These are phyloP conservation scores for Poecilus cupreus DNA, from an alignment of 2,888 invertebrate genomes.

Conservation along the genomic window DNA sequence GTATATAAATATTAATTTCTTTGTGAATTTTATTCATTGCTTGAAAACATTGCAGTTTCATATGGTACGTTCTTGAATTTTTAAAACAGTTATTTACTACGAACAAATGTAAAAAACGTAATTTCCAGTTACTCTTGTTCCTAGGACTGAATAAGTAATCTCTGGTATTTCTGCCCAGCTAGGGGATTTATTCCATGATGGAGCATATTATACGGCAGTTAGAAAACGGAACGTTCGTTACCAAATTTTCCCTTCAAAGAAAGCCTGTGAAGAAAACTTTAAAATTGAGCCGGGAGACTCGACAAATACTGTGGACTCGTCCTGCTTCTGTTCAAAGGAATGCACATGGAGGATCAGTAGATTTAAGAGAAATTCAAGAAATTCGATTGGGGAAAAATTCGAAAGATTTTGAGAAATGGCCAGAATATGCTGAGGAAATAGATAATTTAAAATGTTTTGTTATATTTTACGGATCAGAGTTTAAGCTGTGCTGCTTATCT, in stretches of 20 bases:
- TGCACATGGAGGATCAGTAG: slow-evolving; percentile 79
- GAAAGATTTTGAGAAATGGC: slow-evolving; percentile 94
- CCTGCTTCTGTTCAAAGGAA: slow-evolving; percentile 71
- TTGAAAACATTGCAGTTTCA: not conserved
- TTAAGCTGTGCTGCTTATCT: slow-evolving; percentile 91
- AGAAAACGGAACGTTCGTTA: slow-evolving; percentile 89
- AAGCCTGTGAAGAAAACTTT: slow-evolving; percentile 89
- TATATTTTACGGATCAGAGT: slow-evolving; percentile 91
- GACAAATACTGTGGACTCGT: slow-evolving; percentile 86
- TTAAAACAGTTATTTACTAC: not conserved
- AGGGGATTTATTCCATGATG: slow-evolving; percentile 82
- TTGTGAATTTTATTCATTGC: not conserved
- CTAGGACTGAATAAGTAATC: not conserved
- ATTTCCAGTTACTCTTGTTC: not conserved
- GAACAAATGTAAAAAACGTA: slow-evolving; percentile 20
- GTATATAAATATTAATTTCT: not conserved
- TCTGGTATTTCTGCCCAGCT: slow-evolving; percentile 35
- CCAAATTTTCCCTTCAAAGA: slow-evolving; percentile 89
- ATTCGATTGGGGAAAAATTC: slow-evolving; percentile 90
- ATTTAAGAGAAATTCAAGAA: slow-evolving; percentile 91
- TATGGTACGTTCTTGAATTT: not conserved
- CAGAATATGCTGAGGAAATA: slow-evolving; percentile 88
- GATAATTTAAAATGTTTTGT: slow-evolving; percentile 90
- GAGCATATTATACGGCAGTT: slow-evolving; percentile 90
- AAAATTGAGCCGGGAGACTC: slow-evolving; percentile 90